These are phyloP conservation scores for Pterocles gutturalis DNA, from an alignment of 2,113 vertebrate genomes.

Conservation along the genomic window DNA sequence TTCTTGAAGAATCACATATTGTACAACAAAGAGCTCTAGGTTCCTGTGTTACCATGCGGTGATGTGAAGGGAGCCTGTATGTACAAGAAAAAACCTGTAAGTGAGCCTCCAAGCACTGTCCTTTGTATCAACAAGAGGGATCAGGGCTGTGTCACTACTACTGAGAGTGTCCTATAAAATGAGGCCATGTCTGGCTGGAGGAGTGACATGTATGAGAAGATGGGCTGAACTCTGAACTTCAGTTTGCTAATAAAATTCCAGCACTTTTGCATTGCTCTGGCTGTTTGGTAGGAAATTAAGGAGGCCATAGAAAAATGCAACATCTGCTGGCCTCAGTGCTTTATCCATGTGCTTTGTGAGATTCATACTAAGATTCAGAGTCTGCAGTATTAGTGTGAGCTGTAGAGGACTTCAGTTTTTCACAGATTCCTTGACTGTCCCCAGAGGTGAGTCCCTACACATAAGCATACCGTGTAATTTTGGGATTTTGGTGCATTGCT, in stretches of 20 bases:
- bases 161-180: background rate
- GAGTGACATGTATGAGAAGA: background rate
- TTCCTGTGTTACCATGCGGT: rapidly evolving
- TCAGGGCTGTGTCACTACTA: background rate
- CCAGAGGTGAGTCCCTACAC: background rate
- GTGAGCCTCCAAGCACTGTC: background rate
- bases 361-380: background rate
- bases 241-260: background rate
- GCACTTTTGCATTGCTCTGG: background rate
- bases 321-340: background rate
- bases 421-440: background rate
- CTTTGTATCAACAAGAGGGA: background rate
- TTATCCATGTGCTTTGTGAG: background rate
- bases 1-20: background rate
- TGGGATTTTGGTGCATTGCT: background rate
- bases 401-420: background rate
- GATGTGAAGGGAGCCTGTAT: background rate
- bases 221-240: background rate
- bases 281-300: background rate
- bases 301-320: background rate
- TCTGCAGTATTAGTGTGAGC: background rate
- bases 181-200: background rate
- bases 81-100: background rate
- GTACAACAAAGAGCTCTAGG: background rate
- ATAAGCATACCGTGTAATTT: background rate